Conservation (phyloP, 1,140 invertebrate species). For the Pseudomyrmex flavicornis region DNA sequence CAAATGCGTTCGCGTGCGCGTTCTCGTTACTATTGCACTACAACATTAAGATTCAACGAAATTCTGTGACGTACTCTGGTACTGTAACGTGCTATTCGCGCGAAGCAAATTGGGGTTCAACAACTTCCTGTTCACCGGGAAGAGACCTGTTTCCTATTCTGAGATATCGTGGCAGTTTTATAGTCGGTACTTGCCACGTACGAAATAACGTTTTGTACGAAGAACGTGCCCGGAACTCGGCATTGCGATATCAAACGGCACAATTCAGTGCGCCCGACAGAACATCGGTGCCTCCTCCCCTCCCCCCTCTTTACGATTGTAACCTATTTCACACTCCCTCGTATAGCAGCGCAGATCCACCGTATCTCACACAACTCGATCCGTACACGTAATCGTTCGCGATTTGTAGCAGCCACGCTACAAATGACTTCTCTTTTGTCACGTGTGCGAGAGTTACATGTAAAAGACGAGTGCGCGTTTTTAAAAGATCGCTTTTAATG, state of each 20-base stretch:
- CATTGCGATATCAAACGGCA: constrained; percentile 68
- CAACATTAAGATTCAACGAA: not conserved
- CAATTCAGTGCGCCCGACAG: constrained; percentile 67
- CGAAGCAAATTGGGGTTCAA: constrained; percentile 56
- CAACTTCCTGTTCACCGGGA: constrained; percentile 68
- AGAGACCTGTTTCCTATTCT: constrained; percentile 70
- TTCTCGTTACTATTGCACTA: too few species aligned
- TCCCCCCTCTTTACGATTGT: constrained; percentile 64
- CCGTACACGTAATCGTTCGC: constrained; percentile 51
- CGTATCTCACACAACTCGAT: constrained; percentile 45
- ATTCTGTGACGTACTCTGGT: not conserved
- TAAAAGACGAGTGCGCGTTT: constrained; percentile 12
- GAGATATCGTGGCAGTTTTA: constrained; percentile 74
- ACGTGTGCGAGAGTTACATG: constrained; percentile 25
- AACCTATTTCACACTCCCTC: constrained; percentile 64
- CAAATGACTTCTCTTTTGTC: constrained; percentile 51
- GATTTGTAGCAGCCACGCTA: constrained; percentile 51
- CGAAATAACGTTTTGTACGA: constrained; percentile 71
- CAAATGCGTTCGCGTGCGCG: not conserved
- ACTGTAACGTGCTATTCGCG: constrained; percentile 19
- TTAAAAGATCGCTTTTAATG: constrained; percentile 31
- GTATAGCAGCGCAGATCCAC: constrained; percentile 40
- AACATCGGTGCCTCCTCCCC: constrained; percentile 63
- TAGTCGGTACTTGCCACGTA: constrained; percentile 71
- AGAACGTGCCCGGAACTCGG: constrained; percentile 69